These are phyloP conservation scores for Agrypnia vestita DNA, from an alignment of 1,140 invertebrate species.

Conservation along the genomic window DNA sequence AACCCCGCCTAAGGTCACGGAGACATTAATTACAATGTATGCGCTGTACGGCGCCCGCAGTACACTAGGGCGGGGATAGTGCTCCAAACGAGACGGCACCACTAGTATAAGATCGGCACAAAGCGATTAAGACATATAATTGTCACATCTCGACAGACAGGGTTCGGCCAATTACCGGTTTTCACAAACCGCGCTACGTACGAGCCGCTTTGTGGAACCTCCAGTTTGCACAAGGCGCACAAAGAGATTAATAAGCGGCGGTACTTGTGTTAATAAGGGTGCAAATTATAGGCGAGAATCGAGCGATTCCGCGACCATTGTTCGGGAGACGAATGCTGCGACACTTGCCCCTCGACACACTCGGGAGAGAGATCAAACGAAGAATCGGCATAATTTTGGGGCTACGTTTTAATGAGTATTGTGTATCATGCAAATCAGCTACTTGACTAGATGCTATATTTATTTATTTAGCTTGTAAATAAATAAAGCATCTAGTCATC, in stretches of 20 bases:
- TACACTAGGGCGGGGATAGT: neutral
- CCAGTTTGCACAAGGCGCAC: neutral
- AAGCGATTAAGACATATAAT: conserved; percentile 22
- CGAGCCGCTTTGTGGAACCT: neutral
- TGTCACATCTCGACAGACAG: conserved; percentile 27
- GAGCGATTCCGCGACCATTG: conserved; percentile 6
- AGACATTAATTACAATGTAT: conserved; percentile 22
- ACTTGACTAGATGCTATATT: too few species aligned
- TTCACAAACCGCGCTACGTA: conserved; percentile 14
- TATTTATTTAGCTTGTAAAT: too few species aligned
- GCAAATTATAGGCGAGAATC: conserved; percentile 20
- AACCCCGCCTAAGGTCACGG: neutral
- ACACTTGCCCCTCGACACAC: neutral
- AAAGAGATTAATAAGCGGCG: conserved; percentile 31
- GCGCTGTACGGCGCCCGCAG: neutral
- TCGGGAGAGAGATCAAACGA: neutral
- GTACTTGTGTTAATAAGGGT: neutral
- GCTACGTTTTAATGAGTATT: neutral
- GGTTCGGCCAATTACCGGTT: conserved; percentile 28
- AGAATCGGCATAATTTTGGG: conserved; percentile 22
- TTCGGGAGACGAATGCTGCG: neutral
- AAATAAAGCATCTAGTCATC: too few species aligned
- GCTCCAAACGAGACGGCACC: neutral
- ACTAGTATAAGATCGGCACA: conserved; percentile 12
- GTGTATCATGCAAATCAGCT: too few species aligned